Conservation (phyloP, 2,113 vertebrate species). For the Larimichthys polyactis region DNA sequence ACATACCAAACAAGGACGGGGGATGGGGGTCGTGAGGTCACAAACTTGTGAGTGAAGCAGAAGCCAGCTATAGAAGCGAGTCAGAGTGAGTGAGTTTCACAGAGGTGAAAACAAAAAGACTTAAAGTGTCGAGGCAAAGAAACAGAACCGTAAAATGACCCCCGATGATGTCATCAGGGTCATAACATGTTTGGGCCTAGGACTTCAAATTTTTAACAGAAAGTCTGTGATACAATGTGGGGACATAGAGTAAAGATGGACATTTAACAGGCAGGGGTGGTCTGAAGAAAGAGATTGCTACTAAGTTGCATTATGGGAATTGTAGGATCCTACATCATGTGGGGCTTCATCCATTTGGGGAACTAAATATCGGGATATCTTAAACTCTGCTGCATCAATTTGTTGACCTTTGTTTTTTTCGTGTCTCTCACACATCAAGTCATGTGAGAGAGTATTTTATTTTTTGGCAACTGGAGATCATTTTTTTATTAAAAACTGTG, state of each 20-base stretch:
- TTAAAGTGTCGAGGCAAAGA: background rate
- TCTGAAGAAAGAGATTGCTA: background rate
- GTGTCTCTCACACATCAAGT: background rate
- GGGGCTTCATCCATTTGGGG: background rate
- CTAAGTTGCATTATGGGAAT: background rate
- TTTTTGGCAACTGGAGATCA: too few species aligned
- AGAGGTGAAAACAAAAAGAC: conserved; percentile 14
- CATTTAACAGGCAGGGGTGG: background rate
- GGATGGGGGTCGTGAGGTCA: conserved; percentile 6
- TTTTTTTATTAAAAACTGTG: too few species aligned
- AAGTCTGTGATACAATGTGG: background rate
- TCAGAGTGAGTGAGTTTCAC: background rate
- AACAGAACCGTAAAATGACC: background rate
- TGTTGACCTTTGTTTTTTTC: too few species aligned
- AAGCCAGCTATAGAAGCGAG: conserved; percentile 1
- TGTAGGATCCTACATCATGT: background rate
- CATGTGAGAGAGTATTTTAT: background rate
- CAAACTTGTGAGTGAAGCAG: conserved; percentile 1
- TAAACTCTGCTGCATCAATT: background rate
- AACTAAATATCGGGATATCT: background rate
- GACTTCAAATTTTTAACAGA: too few species aligned
- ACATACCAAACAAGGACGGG: conserved; percentile 33
- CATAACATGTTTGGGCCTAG: too few species aligned
- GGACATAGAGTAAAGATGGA: background rate
- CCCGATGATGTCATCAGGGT: background rate